Evolutionary conservation across 2,797 vertebrate species (phyloP).

Genomic region (Micropoecilia bifurca): DNA sequence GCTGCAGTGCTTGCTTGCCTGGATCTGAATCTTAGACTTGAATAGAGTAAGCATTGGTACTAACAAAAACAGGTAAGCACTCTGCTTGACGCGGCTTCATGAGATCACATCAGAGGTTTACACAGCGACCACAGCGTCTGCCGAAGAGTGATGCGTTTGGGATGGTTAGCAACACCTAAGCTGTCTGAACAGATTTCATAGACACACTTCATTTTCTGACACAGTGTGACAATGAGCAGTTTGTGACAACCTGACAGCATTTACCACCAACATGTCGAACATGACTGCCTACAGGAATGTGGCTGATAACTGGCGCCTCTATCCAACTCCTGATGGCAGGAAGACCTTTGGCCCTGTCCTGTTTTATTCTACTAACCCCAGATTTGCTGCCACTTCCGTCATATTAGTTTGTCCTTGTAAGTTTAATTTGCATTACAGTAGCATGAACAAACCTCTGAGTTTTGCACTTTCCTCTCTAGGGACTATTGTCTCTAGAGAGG

Average conservation of each 20-base stretch:
- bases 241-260: slow-evolving; percentile 68
- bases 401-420: slow-evolving; percentile 13
- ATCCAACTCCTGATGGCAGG: slow-evolving; percentile 15
- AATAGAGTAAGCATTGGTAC: not conserved
- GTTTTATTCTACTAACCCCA: slow-evolving; percentile 5
- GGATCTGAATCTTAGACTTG: slow-evolving; percentile 21
- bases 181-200: slow-evolving; percentile 76
- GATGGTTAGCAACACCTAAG: slow-evolving; percentile 69
- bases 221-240: slow-evolving; percentile 59
- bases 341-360: not conserved
- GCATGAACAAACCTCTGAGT: not conserved
- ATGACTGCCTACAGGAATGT: slow-evolving; percentile 46
- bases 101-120: slow-evolving; percentile 37
- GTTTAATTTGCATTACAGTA: slow-evolving; percentile 13
- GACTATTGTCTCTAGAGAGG: not conserved
- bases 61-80: slow-evolving; percentile 32
- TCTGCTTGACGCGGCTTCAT: slow-evolving; percentile 45
- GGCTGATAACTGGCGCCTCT: slow-evolving; percentile 38
- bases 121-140: slow-evolving; percentile 43
- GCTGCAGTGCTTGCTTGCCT: slow-evolving; percentile 7
- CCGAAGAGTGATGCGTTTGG: slow-evolving; percentile 61
- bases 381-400: slow-evolving; percentile 23
- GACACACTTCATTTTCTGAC: slow-evolving; percentile 62
- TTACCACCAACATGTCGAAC: slow-evolving; percentile 60
- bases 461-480: not conserved